A percentile compares a stretch with the other conserved stretches of the same genome.
Evolutionary conservation across 1,140 invertebrate species (phyloP).

Genomic region (Drosophila murphyi): DNA sequence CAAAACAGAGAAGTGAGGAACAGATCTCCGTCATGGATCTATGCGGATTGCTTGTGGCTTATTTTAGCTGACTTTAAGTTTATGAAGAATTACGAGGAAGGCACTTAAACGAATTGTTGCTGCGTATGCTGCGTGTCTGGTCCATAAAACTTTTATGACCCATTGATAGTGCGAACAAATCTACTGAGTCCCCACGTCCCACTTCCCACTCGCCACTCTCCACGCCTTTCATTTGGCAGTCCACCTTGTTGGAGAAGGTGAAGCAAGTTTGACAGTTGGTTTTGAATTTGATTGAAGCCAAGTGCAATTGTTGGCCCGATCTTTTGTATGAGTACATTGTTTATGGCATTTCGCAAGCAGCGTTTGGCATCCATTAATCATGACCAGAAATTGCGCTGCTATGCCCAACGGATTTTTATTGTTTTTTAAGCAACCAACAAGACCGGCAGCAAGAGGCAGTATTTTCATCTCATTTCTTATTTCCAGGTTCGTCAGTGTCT

Average conservation of each 20-base stretch:
- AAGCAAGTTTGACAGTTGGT: constrained; percentile 74
- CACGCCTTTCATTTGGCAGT: constrained; percentile 11
- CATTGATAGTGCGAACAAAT: constrained; percentile 79
- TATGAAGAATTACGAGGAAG: constrained; percentile 75
- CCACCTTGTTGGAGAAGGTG: constrained; percentile 46
- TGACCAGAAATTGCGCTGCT: constrained; percentile 45
- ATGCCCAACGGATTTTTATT: constrained; percentile 58
- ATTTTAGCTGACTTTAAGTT: constrained; percentile 80
- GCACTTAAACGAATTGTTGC: constrained; percentile 76
- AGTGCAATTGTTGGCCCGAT: constrained; percentile 61
- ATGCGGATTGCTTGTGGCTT: constrained; percentile 64
- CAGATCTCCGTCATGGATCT: constrained; percentile 45
- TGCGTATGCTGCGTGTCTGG: constrained; percentile 57
- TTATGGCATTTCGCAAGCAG: constrained; percentile 70
- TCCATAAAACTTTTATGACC: constrained; percentile 82
- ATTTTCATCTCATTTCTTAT: constrained; percentile 35
- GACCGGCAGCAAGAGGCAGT: constrained; percentile 19
- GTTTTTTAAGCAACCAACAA: constrained; percentile 64
- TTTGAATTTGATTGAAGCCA: constrained; percentile 73
- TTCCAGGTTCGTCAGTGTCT: constrained; percentile 63
- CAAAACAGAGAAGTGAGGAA: constrained; percentile 17
- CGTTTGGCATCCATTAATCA: constrained; percentile 77
- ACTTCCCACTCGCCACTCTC: neutral
- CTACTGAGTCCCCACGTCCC: constrained; percentile 15
- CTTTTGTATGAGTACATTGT: constrained; percentile 53